Evolutionary conservation across 1,140 invertebrate genomes (phyloP).

Genomic region (Thaumatotibia leucotreta): DNA sequence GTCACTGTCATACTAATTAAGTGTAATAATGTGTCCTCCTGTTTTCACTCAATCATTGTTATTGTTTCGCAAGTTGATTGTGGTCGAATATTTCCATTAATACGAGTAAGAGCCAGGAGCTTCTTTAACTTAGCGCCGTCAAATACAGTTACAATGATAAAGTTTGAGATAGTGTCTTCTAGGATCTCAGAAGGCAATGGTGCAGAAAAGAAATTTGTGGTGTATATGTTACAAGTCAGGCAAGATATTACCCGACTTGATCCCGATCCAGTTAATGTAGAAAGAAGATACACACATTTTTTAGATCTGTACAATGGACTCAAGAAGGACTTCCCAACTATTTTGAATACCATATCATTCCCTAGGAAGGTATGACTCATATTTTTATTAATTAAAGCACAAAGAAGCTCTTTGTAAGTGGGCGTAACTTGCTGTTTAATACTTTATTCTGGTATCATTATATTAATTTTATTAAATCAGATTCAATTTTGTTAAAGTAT

Average conservation of each 20-base stretch:
- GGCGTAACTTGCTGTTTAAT: background rate
- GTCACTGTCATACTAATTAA: background rate
- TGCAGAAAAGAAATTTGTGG: conserved; percentile 79
- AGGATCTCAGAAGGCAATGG: conserved; percentile 60
- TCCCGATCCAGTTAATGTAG: conserved; percentile 79
- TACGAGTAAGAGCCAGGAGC: background rate
- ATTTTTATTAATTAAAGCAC: conserved; percentile 1
- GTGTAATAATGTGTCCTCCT: background rate
- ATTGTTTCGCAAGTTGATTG: background rate
- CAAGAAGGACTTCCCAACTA: conserved; percentile 78
- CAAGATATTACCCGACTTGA: conserved; percentile 75
- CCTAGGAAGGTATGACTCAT: conserved; percentile 80
- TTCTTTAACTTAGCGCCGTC: background rate
- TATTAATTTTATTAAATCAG: background rate
- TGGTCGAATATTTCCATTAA: background rate
- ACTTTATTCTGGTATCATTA: background rate
- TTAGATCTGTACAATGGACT: conserved; percentile 81
- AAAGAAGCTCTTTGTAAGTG: background rate
- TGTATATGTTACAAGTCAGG: conserved; percentile 79
- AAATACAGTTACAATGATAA: conserved; percentile 44
- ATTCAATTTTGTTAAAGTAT: conserved; percentile 1
- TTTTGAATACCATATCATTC: conserved; percentile 80
- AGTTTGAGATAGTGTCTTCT: conserved; percentile 68
- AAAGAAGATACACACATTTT: conserved; percentile 87
- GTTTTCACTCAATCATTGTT: conserved; percentile 6